Evolutionary conservation across 1,140 invertebrate genomes (phyloP).

Genomic region (Ceratosolen solmsi): DNA sequence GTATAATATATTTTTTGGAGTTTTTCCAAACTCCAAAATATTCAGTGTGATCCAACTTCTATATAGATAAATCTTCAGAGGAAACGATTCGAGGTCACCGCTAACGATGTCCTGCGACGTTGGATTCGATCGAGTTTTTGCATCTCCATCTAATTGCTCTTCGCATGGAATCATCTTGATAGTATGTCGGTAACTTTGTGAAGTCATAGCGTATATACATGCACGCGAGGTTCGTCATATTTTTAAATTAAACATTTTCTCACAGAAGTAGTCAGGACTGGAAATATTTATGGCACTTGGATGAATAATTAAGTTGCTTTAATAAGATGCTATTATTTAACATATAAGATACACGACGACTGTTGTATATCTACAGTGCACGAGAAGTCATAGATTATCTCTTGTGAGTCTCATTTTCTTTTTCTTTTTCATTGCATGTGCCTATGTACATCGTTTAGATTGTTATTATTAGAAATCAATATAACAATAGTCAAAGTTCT

Average conservation of each 20-base stretch:
- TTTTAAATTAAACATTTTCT: slow-evolving; percentile 32
- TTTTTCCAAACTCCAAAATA: background rate
- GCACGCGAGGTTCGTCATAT: slow-evolving; percentile 11
- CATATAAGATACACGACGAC: background rate
- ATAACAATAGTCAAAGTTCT: no score
- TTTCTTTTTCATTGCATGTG: background rate
- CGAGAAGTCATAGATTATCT: background rate
- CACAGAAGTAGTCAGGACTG: background rate
- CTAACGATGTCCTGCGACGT: slow-evolving; percentile 21
- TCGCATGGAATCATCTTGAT: background rate
- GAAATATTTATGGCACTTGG: slow-evolving; percentile 22
- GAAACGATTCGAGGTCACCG: slow-evolving; percentile 8
- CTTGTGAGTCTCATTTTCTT: background rate
- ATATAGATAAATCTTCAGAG: no score
- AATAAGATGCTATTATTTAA: slow-evolving; percentile 28
- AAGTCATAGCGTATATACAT: background rate
- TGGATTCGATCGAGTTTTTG: slow-evolving; percentile 34
- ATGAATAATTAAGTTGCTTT: slow-evolving; percentile 12
- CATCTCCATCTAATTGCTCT: background rate
- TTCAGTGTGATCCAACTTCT: no score
- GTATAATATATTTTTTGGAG: no score
- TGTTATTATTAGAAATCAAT: slow-evolving; percentile 25
- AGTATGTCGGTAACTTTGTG: background rate
- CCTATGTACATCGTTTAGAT: background rate
- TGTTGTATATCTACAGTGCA: background rate